A percentile compares a stretch with the other conserved stretches of the same genome.
Conservation (phyloP, 1,140 invertebrate species). For the Metopolophium dirhodum region DNA sequence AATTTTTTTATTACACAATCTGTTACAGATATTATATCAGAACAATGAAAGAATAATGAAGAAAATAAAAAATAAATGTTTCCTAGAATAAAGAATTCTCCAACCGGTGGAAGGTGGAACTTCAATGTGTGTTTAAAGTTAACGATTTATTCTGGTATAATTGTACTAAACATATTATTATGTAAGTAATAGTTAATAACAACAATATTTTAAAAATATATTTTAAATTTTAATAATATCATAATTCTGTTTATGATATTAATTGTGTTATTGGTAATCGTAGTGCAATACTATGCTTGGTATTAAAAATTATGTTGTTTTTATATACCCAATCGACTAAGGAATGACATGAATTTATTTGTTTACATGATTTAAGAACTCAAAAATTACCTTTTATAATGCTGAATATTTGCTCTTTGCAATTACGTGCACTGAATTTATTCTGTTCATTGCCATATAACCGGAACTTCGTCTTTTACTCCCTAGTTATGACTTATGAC, state of each 20-base stretch:
- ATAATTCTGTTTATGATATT: neutral
- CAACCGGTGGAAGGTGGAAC: neutral
- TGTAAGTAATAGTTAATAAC: neutral
- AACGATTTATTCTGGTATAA: neutral
- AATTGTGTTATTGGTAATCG: neutral
- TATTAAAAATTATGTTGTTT: neutral
- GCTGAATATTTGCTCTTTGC: neutral
- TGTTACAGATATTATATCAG: neutral
- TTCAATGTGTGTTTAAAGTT: neutral
- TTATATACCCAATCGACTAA: neutral
- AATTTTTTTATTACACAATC: neutral
- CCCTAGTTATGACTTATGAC: neutral
- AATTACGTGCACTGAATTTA: constrained; percentile 15
- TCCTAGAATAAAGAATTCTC: neutral
- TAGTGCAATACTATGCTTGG: neutral
- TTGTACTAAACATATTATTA: neutral
- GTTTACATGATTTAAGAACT: neutral
- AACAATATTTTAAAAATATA: neutral
- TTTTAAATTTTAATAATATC: neutral
- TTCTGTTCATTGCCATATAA: constrained; percentile 23
- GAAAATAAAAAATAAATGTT: neutral
- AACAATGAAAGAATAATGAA: neutral
- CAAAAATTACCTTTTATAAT: neutral
- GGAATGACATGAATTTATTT: neutral
- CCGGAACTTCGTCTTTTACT: neutral